Evolutionary conservation across 2,888 invertebrate species (phyloP).

Genomic region (Agrochola macilenta): DNA sequence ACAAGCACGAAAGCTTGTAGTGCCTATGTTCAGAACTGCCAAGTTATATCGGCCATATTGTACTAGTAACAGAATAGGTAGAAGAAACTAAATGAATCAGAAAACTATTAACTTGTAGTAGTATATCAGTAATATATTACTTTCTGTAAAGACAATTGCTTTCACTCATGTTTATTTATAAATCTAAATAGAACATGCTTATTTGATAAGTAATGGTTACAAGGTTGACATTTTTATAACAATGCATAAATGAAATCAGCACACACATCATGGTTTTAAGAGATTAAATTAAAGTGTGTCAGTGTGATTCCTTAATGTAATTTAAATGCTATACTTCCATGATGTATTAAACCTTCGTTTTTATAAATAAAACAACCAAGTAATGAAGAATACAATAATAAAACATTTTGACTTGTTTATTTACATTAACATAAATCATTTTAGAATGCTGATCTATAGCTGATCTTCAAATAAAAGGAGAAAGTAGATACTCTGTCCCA

Average conservation of each 20-base stretch:
- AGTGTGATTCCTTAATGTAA: neutral
- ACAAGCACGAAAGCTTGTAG: no score
- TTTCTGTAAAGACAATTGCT: neutral
- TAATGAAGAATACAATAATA: neutral
- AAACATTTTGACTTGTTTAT: neutral
- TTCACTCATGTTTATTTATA: neutral
- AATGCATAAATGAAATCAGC: conserved; percentile 9
- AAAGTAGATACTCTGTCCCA: conserved; percentile 5
- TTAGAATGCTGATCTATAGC: neutral
- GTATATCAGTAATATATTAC: neutral
- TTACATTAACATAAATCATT: neutral
- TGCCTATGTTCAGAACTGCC: no score
- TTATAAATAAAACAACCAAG: neutral
- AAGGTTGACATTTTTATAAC: conserved; percentile 5
- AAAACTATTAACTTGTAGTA: neutral
- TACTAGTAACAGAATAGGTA: neutral
- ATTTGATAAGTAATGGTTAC: conserved; percentile 1
- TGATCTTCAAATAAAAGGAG: neutral
- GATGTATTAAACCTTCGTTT: neutral
- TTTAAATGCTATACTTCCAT: neutral
- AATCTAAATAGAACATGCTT: neutral
- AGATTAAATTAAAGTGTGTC: neutral
- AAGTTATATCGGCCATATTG: no score
- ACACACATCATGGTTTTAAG: neutral
- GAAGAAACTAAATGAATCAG: neutral